These are phyloP conservation scores for Tridacna gigas DNA, from an alignment of 2,888 invertebrate species.

Conservation along the genomic window DNA sequence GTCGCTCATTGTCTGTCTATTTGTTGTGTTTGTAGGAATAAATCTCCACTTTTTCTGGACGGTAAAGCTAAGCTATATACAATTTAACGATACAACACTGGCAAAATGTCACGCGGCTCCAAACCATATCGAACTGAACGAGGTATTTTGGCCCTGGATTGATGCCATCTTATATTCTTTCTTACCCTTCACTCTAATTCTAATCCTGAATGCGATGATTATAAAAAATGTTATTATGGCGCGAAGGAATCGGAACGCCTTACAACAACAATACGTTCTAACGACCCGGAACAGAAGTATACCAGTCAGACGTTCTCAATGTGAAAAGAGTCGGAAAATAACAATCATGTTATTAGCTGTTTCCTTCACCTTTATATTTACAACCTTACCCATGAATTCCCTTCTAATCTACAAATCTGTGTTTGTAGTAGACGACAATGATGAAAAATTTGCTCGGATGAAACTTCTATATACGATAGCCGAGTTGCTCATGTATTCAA, in stretches of 20 bases:
- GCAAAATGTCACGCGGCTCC: constrained; percentile 63
- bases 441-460: constrained; percentile 59
- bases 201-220: constrained; percentile 58
- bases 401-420: constrained; percentile 70
- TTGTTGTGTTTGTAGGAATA: constrained; percentile 62
- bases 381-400: constrained; percentile 81
- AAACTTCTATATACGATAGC: constrained; percentile 75
- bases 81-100: constrained; percentile 36
- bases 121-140: constrained; percentile 64
- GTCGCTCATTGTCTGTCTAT: constrained; percentile 62
- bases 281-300: constrained; percentile 16
- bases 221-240: constrained; percentile 62
- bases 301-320: constrained; percentile 26
- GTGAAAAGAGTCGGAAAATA: constrained; percentile 70
- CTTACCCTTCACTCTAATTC: constrained; percentile 79
- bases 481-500: constrained; percentile 81
- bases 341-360: constrained; percentile 82
- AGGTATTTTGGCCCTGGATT: constrained; percentile 81
- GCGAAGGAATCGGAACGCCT: constrained; percentile 37
- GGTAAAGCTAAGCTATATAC: constrained; percentile 48
- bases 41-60: constrained; percentile 78
- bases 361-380: constrained; percentile 80
- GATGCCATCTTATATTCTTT: constrained; percentile 82
- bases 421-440: constrained; percentile 48
- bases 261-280: constrained; percentile 42